Percentiles rank a stretch among this genome's conserved stretches.
Conservation (phyloP, 2,888 invertebrate genomes). For the Drosophila diplacantha region DNA sequence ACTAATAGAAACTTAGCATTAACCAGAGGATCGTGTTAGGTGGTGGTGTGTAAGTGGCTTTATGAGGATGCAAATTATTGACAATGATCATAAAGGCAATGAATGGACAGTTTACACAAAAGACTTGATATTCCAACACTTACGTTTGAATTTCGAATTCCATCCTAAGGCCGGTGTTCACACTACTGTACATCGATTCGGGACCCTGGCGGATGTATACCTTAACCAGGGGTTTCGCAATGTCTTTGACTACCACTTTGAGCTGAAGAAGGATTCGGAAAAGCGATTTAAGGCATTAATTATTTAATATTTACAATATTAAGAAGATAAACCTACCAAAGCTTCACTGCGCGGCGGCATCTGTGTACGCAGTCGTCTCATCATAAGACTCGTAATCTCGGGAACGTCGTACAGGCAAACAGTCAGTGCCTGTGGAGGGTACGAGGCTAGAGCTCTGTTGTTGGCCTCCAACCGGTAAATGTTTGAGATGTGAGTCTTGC, state of each 20-base stretch:
- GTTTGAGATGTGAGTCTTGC: slow-evolving; percentile 76
- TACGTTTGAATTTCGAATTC: slow-evolving; percentile 80
- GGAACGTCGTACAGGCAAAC: slow-evolving; percentile 81
- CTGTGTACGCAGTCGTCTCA: slow-evolving; percentile 80
- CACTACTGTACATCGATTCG: slow-evolving; percentile 80
- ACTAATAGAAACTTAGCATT: slow-evolving; percentile 63
- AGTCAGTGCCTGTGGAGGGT: slow-evolving; percentile 81
- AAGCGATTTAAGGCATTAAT: neutral
- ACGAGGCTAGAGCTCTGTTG: slow-evolving; percentile 80
- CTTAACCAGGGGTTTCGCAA: slow-evolving; percentile 81
- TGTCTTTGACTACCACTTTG: slow-evolving; percentile 73
- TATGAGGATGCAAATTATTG: slow-evolving; percentile 18
- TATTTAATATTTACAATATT: neutral
- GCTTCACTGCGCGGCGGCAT: slow-evolving; percentile 79
- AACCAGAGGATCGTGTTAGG: slow-evolving; percentile 40
- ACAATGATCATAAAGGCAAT: slow-evolving; percentile 15
- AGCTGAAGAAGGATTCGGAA: slow-evolving; percentile 49
- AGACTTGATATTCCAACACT: slow-evolving; percentile 15
- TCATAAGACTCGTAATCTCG: slow-evolving; percentile 77
- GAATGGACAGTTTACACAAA: slow-evolving; percentile 1
- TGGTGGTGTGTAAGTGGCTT: neutral
- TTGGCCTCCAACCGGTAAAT: slow-evolving; percentile 79
- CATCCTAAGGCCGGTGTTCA: slow-evolving; percentile 84
- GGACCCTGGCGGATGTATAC: slow-evolving; percentile 84
- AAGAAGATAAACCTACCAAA: slow-evolving; percentile 61